Percentiles rank a stretch among this genome's conserved stretches.
Conservation (phyloP, 2,888 invertebrate genomes). For the Temnothorax rugatulus region DNA sequence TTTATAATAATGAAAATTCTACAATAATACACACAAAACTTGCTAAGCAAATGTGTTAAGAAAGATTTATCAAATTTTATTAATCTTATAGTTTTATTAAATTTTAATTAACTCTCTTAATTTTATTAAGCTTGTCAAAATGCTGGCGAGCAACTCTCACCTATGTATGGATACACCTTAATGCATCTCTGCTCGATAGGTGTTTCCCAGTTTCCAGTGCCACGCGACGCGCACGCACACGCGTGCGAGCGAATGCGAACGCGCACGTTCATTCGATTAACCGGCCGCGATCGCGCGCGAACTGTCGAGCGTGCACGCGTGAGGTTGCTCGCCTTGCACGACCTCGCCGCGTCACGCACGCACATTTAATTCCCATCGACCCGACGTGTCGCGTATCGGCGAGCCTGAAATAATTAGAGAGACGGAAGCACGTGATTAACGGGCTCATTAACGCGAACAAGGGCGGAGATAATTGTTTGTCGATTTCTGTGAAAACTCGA, state of each 20-base stretch:
- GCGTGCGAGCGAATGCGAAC: constrained; percentile 38
- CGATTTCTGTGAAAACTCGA: neutral
- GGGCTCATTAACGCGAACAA: constrained; percentile 11
- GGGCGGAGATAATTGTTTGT: neutral
- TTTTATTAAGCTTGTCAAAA: neutral
- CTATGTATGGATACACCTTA: constrained; percentile 27
- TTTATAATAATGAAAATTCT: neutral
- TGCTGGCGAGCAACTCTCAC: neutral
- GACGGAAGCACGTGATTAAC: constrained; percentile 13
- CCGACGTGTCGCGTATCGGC: constrained; percentile 12
- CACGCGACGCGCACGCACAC: constrained; percentile 57
- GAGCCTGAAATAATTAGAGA: constrained; percentile 39
- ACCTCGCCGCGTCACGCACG: constrained; percentile 78
- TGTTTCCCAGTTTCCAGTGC: constrained; percentile 70
- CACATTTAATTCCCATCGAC: constrained; percentile 66
- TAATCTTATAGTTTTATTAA: neutral
- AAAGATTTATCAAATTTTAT: neutral
- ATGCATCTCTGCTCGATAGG: constrained; percentile 67
- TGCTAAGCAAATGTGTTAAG: neutral
- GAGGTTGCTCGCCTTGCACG: constrained; percentile 81
- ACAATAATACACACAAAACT: neutral
- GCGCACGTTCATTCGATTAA: constrained; percentile 58
- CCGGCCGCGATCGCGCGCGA: constrained; percentile 56
- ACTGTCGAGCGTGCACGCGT: constrained; percentile 58
- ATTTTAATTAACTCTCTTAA: neutral